Evolutionary conservation across 2,888 invertebrate genomes (phyloP), one percentile per base, ranked within the genome.

Genomic region (Polydesmus complanatus): DNA sequence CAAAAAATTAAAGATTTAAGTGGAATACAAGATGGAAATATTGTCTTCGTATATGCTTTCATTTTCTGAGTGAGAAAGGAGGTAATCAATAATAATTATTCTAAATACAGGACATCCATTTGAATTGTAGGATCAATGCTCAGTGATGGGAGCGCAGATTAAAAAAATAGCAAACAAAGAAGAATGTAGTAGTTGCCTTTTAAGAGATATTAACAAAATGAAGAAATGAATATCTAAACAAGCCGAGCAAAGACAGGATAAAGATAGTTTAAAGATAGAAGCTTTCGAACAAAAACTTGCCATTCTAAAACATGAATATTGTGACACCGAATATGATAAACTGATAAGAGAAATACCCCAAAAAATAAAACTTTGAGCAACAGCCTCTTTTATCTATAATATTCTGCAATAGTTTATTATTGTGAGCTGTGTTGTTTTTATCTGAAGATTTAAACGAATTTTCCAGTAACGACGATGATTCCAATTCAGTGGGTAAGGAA

Each of bases 161-260:
- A 95, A 97, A 72, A 97, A 97, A 76, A 96, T 96, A 0, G 96
- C 95, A 0, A 96, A 95, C 70, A 71, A 75, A 63, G 95, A 97
- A 75, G 96, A 96, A 0, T 96, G 96, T 70, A 96, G 94, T 71
- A 98, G 98, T 0, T 81, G 98, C 51, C 80, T 98, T 63, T 75
- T 99, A 67, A 81, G 96, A 14, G 97, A 98, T 72, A 94, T 98
- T 2, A 97, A 97, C 72, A 95, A 97, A 77, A 97, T 96, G 1
- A 85, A 94, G 68, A 88, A 88, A 62, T 95, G 93, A 92, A 79
- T 94, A 48, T 84, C 86, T 1, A 88, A 89, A 62, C 86, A 93
- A 72, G 83, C 84, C 21, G 88, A 90, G 47, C 77, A 72, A 56
- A 65, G 69, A 60, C 80, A 83, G 65, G 76, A 94, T 21, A 78